Percentiles rank a stretch among this genome's conserved stretches.
phyloP scores from a whole-genome alignment of 2,888 invertebrate species.

The Volucella zonaria region DNA sequence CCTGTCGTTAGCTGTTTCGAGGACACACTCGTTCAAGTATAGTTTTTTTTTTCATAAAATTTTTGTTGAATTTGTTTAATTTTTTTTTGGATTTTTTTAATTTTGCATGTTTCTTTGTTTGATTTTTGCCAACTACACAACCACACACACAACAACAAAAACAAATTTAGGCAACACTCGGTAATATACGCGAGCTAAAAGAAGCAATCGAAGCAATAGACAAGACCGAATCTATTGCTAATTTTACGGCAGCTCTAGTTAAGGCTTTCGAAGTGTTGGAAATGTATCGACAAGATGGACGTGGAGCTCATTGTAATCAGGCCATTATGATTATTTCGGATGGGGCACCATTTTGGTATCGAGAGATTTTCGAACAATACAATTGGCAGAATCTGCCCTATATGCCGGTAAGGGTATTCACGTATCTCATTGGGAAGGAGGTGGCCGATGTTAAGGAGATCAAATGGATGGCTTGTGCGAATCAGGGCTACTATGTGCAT shows the following conservation, averaged over 20 bases:
- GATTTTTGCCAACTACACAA: constrained; percentile 1
- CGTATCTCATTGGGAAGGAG: constrained; percentile 98
- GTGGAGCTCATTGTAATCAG: constrained; percentile 92
- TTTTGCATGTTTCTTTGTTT: constrained; percentile 15
- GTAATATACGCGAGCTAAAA: constrained; percentile 92
- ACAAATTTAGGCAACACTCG: constrained; percentile 90
- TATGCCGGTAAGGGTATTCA: constrained; percentile 96
- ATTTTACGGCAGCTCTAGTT: constrained; percentile 94
- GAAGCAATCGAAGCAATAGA: constrained; percentile 88
- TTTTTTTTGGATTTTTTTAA: neutral
- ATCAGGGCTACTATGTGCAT: constrained; percentile 97
- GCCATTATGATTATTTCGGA: constrained; percentile 99
- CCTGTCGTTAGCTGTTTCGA: constrained; percentile 94
- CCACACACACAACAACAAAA: constrained; percentile 17
- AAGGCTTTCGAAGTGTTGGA: constrained; percentile 94
- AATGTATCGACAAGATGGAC: constrained; percentile 85
- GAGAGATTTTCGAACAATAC: constrained; percentile 94
- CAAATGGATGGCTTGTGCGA: constrained; percentile 99
- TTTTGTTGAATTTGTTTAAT: constrained; percentile 27
- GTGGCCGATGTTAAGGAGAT: constrained; percentile 96
- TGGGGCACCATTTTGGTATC: constrained; percentile 96
- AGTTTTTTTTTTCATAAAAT: constrained; percentile 69
- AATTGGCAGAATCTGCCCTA: constrained; percentile 91
- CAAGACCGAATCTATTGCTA: constrained; percentile 94
- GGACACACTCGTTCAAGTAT: constrained; percentile 93